A percentile compares a stretch with the other conserved stretches of the same genome.
Evolutionary conservation across 2,888 invertebrate genomes (phyloP).

Genomic region (Cyclophora punctaria): DNA sequence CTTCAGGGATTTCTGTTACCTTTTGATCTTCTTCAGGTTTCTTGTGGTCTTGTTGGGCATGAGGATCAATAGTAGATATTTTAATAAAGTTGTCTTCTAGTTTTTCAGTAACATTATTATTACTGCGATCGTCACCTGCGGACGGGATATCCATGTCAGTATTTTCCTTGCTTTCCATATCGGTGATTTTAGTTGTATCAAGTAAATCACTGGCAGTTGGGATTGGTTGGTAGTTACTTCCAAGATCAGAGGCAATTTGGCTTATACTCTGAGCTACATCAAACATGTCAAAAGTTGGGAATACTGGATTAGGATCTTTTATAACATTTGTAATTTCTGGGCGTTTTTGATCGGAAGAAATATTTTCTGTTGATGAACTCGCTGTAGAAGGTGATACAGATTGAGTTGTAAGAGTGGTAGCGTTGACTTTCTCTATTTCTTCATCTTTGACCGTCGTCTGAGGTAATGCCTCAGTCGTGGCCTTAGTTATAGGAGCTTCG

Average conservation of each 20-base stretch:
- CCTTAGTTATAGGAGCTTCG: slow-evolving; percentile 15
- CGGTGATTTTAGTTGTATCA: slow-evolving; percentile 42
- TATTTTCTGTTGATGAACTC: slow-evolving; percentile 46
- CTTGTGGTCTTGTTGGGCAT: slow-evolving; percentile 23
- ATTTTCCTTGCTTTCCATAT: slow-evolving; percentile 63
- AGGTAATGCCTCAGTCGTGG: slow-evolving; percentile 11
- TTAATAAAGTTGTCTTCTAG: slow-evolving; percentile 48
- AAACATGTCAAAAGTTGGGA: slow-evolving; percentile 58
- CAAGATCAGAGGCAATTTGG: slow-evolving; percentile 68
- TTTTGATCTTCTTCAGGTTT: slow-evolving; percentile 1
- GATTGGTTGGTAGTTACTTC: slow-evolving; percentile 47
- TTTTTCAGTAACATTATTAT: slow-evolving; percentile 17
- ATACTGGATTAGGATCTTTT: slow-evolving; percentile 31
- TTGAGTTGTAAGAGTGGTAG: slow-evolving; percentile 61
- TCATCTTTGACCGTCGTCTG: slow-evolving; percentile 25
- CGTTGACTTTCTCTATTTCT: slow-evolving; percentile 42
- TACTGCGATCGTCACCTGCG: slow-evolving; percentile 19
- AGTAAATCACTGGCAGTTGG: slow-evolving; percentile 50
- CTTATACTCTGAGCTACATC: slow-evolving; percentile 68
- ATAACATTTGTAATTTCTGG: slow-evolving; percentile 10
- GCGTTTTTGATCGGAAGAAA: slow-evolving; percentile 25
- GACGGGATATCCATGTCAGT: slow-evolving; percentile 56
- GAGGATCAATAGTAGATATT: slow-evolving; percentile 58
- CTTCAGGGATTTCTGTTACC: slow-evolving; percentile 2
- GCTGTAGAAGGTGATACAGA: slow-evolving; percentile 61